Percentiles rank a stretch among this genome's conserved stretches.
Evolutionary conservation across 2,113 vertebrate genomes (phyloP).

Genomic region (Pseudolaguvia tuberculata): DNA sequence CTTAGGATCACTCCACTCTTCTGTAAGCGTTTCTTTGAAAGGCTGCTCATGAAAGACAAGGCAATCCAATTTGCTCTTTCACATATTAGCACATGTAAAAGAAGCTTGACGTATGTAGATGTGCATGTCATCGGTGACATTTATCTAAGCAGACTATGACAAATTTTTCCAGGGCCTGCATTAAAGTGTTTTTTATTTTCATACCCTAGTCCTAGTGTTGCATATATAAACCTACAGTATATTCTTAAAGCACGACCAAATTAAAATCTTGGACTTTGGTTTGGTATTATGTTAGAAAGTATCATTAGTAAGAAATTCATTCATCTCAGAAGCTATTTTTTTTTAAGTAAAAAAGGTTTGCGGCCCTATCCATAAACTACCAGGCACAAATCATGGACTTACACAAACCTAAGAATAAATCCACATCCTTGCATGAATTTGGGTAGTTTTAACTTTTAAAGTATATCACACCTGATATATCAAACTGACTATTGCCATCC

Average conservation of each 20-base stretch:
- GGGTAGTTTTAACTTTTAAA: no score
- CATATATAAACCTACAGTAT: not conserved
- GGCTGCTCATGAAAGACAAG: constrained; percentile 17
- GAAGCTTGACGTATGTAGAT: constrained; percentile 9
- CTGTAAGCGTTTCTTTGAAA: not conserved
- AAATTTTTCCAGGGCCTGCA: constrained; percentile 26
- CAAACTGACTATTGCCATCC: no score
- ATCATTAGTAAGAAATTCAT: constrained; percentile 14
- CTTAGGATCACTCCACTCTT: not conserved
- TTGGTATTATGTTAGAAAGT: not conserved
- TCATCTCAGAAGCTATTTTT: no score
- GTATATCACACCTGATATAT: no score
- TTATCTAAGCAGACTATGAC: constrained; percentile 43
- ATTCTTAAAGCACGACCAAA: not conserved
- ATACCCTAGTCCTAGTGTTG: constrained; percentile 15
- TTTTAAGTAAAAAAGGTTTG: no score
- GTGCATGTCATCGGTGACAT: constrained; percentile 46
- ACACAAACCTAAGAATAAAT: not conserved
- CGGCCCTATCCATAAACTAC: not conserved
- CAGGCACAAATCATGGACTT: not conserved
- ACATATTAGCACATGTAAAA: constrained; percentile 14
- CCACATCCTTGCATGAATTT: not conserved
- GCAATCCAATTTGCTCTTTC: constrained; percentile 35
- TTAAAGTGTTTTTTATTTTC: constrained; percentile 38
- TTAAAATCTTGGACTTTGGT: no score